A percentile compares a stretch with the other conserved stretches of the same genome.
Evolutionary conservation across 1,140 invertebrate genomes (phyloP).

Genomic region (Triops longicaudatus): DNA sequence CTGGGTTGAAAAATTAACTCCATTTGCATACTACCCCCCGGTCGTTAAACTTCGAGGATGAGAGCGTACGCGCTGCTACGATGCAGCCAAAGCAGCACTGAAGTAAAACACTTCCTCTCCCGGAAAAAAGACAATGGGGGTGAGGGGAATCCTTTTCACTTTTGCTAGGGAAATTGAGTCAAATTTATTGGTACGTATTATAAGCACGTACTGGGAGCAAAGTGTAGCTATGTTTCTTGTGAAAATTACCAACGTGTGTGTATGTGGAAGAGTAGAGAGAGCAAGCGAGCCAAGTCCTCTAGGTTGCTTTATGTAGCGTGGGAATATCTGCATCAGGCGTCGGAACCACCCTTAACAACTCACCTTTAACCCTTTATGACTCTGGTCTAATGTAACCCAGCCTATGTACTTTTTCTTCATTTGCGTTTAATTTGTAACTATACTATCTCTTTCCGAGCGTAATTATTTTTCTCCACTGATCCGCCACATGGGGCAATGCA

Average conservation of each 20-base stretch:
- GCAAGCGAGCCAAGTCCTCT: neutral
- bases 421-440: neutral
- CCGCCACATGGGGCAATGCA: too few relatives aligned
- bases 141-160: neutral
- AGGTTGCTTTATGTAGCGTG: neutral
- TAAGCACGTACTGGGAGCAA: neutral
- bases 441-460: neutral
- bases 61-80: neutral
- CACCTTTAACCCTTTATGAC: slow-evolving; percentile 15
- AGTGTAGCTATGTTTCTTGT: neutral
- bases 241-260: neutral
- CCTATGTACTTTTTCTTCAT: neutral
- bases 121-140: neutral
- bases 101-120: neutral
- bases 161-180: neutral
- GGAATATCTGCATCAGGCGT: slow-evolving; percentile 11
- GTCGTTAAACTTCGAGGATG: neutral
- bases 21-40: neutral
- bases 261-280: neutral
- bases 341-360: neutral
- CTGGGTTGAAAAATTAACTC: neutral
- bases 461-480: neutral
- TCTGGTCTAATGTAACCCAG: neutral
- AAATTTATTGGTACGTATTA: slow-evolving; percentile 9
- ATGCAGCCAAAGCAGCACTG: neutral